A percentile compares a stretch with the other conserved stretches of the same genome.
Evolutionary conservation across 2,113 vertebrate species (phyloP).

Genomic region (Falcunculus frontatus): DNA sequence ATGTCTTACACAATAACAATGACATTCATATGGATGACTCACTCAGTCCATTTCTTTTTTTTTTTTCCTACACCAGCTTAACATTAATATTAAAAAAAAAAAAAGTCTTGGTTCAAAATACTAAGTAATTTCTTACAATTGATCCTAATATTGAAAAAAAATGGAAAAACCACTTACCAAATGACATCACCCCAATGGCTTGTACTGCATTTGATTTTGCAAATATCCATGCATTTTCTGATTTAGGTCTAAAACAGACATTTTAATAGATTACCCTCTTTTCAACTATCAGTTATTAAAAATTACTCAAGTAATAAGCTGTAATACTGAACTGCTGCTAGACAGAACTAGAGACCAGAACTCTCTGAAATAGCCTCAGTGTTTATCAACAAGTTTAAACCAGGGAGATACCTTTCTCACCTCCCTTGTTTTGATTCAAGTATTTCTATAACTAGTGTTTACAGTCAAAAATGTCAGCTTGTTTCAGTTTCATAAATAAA

Average conservation of each 20-base stretch:
- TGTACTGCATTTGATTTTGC: slow-evolving; percentile 87
- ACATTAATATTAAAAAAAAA: not conserved
- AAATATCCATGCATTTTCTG: slow-evolving; percentile 88
- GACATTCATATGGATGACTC: not conserved
- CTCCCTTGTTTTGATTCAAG: not conserved
- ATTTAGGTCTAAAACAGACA: slow-evolving; percentile 75
- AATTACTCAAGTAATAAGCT: not conserved
- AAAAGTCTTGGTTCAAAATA: not conserved
- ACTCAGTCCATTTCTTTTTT: not conserved
- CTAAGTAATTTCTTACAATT: not conserved
- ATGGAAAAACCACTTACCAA: slow-evolving; percentile 76
- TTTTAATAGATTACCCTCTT: not conserved
- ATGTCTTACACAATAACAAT: not conserved
- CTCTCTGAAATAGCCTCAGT: not conserved
- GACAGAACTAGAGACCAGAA: not conserved
- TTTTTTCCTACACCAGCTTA: not conserved
- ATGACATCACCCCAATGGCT: slow-evolving; percentile 92
- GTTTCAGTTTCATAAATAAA: not conserved
- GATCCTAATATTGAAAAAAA: not conserved
- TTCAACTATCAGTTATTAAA: not conserved
- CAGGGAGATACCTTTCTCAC: not conserved
- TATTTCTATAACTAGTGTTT: not conserved
- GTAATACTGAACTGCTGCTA: not conserved
- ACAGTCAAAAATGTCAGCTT: not conserved
- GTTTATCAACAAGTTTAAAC: not conserved